Evolutionary conservation across 2,113 vertebrate species (phyloP), one percentile per base, ranked within the genome.

Genomic region (Poeciliopsis turrubarensis): DNA sequence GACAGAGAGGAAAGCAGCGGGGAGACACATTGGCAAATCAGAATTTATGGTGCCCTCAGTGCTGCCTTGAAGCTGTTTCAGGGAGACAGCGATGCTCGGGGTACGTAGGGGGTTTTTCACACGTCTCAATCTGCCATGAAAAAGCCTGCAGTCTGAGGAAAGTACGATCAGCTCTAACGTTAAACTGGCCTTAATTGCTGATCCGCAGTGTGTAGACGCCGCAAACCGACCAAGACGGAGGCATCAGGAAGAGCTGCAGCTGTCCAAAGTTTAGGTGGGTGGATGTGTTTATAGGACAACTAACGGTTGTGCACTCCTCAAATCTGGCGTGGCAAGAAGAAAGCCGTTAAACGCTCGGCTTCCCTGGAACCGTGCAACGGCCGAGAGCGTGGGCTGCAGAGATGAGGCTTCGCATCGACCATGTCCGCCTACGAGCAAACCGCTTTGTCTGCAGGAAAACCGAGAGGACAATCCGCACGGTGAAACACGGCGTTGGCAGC

Each of bases 1-100:
- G 84, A 86, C 89, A 75, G 80, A 5, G 73, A 72, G 78, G 77
- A 77, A 85, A 87, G 74, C 80, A 73, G 84, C 81, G 34, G 70
- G 72, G 62, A 81, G 75, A 72, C 74, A 60, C 54, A 41, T 73
- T 75, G 68, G 65, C 80, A 81, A 87, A 86, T 87, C 78, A 81
- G 75, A 87, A 82, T 82, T 84, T 78, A 82, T 79, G 83, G 75
- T 25, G 66, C 68, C 31, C 77, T 84, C 81, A 81, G 68, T 60
- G 17, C 72, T 25, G 83, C 82, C 83, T 85, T 26, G 41, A 27
- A 68, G 73, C 72, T 70, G 60, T 68, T 71, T 84, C 75, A 76
- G 70, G 63, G 65, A 80, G 71, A 81, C 70, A 57, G 65, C 68
- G 84, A 87, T 78, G 75, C 84, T 22, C 32, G 29, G 74, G 70